Conservation (phyloP, 2,113 vertebrate genomes). For the Malurus melanocephalus region DNA sequence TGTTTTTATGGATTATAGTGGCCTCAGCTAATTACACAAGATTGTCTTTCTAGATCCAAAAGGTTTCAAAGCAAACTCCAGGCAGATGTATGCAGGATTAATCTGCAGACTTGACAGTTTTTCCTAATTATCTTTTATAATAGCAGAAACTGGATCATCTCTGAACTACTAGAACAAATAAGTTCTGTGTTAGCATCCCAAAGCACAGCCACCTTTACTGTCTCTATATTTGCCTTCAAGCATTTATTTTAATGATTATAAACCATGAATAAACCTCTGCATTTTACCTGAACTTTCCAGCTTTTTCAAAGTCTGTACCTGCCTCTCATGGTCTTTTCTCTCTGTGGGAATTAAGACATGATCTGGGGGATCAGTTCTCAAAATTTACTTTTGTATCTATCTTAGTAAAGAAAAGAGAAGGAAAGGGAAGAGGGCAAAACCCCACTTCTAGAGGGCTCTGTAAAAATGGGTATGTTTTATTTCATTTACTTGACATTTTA, state of each 20-base stretch:
- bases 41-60: constrained; percentile 74
- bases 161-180: constrained; percentile 53
- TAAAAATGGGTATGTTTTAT: background rate
- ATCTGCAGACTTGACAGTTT: constrained; percentile 74
- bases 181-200: constrained; percentile 20
- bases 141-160: constrained; percentile 52
- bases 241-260: background rate
- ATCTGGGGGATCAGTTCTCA: background rate
- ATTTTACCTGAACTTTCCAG: background rate
- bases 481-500: background rate
- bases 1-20: constrained; percentile 79
- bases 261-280: background rate
- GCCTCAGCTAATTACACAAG: constrained; percentile 77
- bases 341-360: background rate
- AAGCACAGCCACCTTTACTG: background rate
- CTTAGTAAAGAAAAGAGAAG: background rate
- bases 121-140: constrained; percentile 71
- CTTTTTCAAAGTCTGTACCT: background rate
- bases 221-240: background rate
- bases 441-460: rapidly evolving
- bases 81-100: constrained; percentile 72
- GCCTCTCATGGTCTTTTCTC: background rate
- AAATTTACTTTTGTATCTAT: background rate
- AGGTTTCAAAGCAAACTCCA: constrained; percentile 69
- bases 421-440: rapidly evolving